A percentile compares a stretch with the other conserved stretches of the same genome.
phyloP scores from a whole-genome alignment of 2,113 vertebrate species.

The Thoracochromis brauschi region DNA sequence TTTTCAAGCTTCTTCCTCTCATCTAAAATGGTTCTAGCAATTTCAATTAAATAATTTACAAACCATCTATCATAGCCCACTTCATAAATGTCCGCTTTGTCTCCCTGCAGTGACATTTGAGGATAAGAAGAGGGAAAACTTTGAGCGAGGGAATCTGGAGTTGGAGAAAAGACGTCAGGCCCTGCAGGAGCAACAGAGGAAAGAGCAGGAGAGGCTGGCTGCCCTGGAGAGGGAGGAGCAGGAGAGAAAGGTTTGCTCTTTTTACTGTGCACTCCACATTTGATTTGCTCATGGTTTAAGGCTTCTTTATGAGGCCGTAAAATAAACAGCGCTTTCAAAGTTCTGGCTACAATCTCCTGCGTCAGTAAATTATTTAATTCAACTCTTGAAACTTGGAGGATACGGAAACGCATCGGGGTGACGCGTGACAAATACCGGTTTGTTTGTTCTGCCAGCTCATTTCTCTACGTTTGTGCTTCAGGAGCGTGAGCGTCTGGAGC shows the following conservation, averaged over 20 bases:
- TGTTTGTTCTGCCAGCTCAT: not conserved
- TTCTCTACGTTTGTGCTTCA: not conserved
- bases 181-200: constrained; percentile 90
- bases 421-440: rapidly evolving
- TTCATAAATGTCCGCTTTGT: not conserved
- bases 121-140: constrained; percentile 97
- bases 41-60: not conserved
- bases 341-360: not conserved
- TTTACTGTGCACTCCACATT: not conserved
- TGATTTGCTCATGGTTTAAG: not conserved
- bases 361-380: not conserved
- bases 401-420: not conserved
- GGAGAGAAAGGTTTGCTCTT: constrained; percentile 73
- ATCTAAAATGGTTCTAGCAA: rapidly evolving
- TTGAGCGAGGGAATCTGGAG: constrained; percentile 94
- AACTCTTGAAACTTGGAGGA: not conserved
- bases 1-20: not conserved
- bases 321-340: not conserved
- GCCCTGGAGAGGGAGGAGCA: constrained; percentile 88
- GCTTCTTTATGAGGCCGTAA: not conserved
- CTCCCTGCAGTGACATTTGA: constrained; percentile 85
- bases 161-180: constrained; percentile 92
- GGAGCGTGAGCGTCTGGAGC: constrained; percentile 89
- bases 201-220: constrained; percentile 91
- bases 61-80: not conserved